Evolutionary conservation across 2,113 vertebrate species (phyloP).

Genomic region (Nothobranchius kuhntae): DNA sequence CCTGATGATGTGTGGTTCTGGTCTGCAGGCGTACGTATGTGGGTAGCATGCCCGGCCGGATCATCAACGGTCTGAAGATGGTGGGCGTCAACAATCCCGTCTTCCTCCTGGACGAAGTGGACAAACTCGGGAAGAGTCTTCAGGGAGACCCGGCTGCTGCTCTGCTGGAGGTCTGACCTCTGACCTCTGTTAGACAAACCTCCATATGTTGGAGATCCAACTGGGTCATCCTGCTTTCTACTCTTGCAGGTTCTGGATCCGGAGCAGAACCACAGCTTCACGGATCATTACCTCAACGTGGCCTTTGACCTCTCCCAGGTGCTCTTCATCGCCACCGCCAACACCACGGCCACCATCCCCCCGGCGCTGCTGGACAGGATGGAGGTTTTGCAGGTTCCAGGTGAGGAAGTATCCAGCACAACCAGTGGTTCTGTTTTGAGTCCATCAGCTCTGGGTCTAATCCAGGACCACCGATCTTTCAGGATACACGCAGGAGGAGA

Average conservation of each 20-base stretch:
- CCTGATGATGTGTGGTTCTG: neutral
- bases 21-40: constrained; percentile 90
- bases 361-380: constrained; percentile 94
- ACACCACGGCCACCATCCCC: constrained; percentile 91
- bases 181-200: too few relatives aligned
- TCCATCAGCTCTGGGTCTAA: too few relatives aligned
- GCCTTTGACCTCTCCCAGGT: constrained; percentile 98
- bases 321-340: constrained; percentile 97
- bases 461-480: constrained; percentile 1
- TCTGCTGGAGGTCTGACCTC: constrained; percentile 86
- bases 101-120: constrained; percentile 95
- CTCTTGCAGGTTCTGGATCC: constrained; percentile 90
- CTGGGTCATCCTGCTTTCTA: too few relatives aligned
- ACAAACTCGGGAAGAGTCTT: constrained; percentile 94
- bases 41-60: constrained; percentile 96
- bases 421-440: too few relatives aligned
- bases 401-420: constrained; percentile 67
- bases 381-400: constrained; percentile 96
- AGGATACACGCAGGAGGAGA: constrained; percentile 98
- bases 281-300: constrained; percentile 96
- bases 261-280: constrained; percentile 98
- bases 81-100: constrained; percentile 95
- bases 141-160: constrained; percentile 97
- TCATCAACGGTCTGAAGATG: constrained; percentile 94
- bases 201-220: too few relatives aligned